Evolutionary conservation across 2,888 invertebrate genomes (phyloP), one percentile per base, ranked within the genome.

Genomic region (Lissonota sp.): DNA sequence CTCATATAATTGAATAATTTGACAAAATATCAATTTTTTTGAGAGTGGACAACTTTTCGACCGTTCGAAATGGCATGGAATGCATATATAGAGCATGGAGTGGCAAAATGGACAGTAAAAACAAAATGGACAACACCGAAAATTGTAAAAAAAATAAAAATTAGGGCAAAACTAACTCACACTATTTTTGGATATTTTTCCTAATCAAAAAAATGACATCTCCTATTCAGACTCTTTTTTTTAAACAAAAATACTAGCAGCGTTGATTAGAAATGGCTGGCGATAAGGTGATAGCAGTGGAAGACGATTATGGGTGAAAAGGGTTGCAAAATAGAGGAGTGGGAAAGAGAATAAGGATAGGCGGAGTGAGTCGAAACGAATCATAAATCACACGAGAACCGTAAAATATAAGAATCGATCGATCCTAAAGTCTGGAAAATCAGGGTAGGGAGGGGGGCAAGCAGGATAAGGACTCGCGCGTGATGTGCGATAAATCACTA

Each of bases 401-500:
- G 87, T 88, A 85, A 88, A 88, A 88, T 88, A 88, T 86, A 88
- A 85, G 88, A 87, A 88, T 84, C 88, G 87, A 88, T 88, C 88
- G 85, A 81, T 80, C 84, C 85, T 84, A 86, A 79, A 82, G 79
- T 79, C 75, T 67, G 51, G 66, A 63, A 12, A 58, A 37, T 67
- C 53, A 51, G 46, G 63, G 26, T 1, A 26, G 3, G 26, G 26
- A 3, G 26, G 26, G 70, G 62, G 63, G 67, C 40, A 60, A 74
- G 70, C 73, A 53, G 79, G 84, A 84, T 82, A 83, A 84, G 82
- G 75, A 67, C 40, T 62, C 73, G 85, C 84, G 83, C 71, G 85
- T 82, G 79, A 80, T 26, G 26, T 26, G 82, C 87, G 86, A 88
- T 88, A 88, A 88, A 88, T 88, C 88, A 88, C 83, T 74, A 84